Evolutionary conservation across 2,797 vertebrate genomes (phyloP), one percentile per base, ranked within the genome.

Genomic region (Sebastes miniatus): DNA sequence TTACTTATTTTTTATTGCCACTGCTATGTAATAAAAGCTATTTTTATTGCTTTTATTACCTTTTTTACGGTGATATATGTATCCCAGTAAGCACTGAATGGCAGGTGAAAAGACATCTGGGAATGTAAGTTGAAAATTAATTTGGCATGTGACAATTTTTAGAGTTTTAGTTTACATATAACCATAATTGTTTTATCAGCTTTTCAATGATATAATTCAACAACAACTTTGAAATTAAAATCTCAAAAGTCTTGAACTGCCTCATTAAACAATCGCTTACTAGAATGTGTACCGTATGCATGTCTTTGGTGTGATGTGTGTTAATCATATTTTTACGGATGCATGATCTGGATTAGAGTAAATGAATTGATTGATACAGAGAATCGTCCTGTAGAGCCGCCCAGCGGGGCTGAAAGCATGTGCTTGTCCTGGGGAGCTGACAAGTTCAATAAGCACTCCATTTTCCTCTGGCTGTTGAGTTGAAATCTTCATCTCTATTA

Each of bases 401-500:
- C 61, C 71, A 59, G 79, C 54, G 10, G 58, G 73, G 77, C 54
- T 77, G 69, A 76, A 79, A 85, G 66, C 85, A 57, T 69, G 67
- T 25, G 69, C 65, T 72, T 57, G 68, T 89, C 82, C 78, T 18
- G 81, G 56, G 73, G 83, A 87, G 87, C 88, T 76, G 87, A 88
- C 89, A 83, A 73, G 83, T 89, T 92, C 89, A 93, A 92, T 95
- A 93, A 93, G 85, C 88, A 62, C 89, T 91, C 80, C 63, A 81
- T 84, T 92, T 89, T 93, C 88, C 80, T 89, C 81, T 62, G 78
- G 83, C 92, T 86, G 91, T 88, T 86, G 87, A 89, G 87, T 86
- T 90, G 85, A 95, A 96, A 93, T 93, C 92, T 93, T 92, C 91
- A 93, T 93, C 92, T 93, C 89, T 95, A 92, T 95, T 93, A 94